phyloP scores from a whole-genome alignment of 2,113 vertebrate species.

The Dicerorhinus sumatrensis region DNA sequence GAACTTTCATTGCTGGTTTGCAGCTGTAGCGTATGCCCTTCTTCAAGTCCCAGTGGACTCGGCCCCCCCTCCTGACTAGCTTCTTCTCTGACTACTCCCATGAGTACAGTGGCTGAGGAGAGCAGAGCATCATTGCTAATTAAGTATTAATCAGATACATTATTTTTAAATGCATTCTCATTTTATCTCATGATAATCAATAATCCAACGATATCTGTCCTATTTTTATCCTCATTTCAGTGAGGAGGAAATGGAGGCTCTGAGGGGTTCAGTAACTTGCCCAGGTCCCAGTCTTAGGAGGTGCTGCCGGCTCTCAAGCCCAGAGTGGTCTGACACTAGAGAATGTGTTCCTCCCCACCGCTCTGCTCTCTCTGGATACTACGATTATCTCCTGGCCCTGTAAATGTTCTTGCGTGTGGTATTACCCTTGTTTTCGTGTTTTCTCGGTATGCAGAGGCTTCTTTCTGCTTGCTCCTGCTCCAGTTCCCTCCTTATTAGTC shows the following conservation, averaged over 20 bases:
- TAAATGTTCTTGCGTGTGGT: background rate
- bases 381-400: background rate
- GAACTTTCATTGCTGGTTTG: background rate
- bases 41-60: background rate
- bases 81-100: background rate
- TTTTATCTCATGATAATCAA: background rate
- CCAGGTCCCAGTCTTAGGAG: background rate
- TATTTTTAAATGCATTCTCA: background rate
- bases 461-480: background rate
- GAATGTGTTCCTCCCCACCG: fast-evolving
- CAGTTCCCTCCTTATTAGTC: background rate
- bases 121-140: background rate
- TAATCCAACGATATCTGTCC: background rate
- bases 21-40: background rate
- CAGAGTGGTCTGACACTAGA: background rate
- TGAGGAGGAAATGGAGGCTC: background rate
- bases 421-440: background rate
- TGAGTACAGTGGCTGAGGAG: background rate
- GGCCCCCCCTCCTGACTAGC: background rate
- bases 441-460: background rate
- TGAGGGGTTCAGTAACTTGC: background rate
- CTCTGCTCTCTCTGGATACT: background rate
- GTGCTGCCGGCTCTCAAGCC: background rate
- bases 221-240: background rate
- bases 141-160: background rate